phyloP scores from a whole-genome alignment of 2,113 vertebrate species.

The Notothenia coriiceps region DNA sequence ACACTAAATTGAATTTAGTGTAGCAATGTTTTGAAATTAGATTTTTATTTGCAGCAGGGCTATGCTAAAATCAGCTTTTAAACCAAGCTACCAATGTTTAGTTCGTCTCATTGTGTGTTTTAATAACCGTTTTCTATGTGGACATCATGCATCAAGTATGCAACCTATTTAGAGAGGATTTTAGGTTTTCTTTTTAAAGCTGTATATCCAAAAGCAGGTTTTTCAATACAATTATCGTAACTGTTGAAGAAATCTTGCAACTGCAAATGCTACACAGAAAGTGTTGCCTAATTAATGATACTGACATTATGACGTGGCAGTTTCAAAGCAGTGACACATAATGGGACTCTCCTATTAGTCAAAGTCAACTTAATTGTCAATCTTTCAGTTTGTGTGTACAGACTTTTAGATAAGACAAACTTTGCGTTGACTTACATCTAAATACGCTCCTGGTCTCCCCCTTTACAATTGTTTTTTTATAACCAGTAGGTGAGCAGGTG shows the following conservation, averaged over 20 bases:
- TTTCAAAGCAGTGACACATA: not conserved
- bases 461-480: not conserved
- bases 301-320: not conserved
- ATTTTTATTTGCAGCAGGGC: not conserved
- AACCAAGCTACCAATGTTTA: not conserved
- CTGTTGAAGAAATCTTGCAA: not conserved
- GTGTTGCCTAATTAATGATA: not conserved
- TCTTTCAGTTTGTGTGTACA: too few species aligned
- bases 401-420: too few species aligned
- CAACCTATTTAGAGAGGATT: not conserved
- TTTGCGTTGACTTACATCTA: not conserved
- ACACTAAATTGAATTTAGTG: too few species aligned
- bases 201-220: too few species aligned
- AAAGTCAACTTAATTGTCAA: too few species aligned
- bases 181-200: too few species aligned
- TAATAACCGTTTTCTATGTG: not conserved
- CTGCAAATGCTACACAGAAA: too few species aligned
- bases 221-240: slow-evolving; percentile 1
- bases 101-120: not conserved
- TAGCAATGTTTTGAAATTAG: not conserved
- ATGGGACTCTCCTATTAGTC: not conserved
- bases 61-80: not conserved
- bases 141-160: not conserved
- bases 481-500: not conserved
- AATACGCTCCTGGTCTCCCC: not conserved